Conservation (phyloP, 2,797 vertebrate genomes). For the Gephyroberyx darwinii region DNA sequence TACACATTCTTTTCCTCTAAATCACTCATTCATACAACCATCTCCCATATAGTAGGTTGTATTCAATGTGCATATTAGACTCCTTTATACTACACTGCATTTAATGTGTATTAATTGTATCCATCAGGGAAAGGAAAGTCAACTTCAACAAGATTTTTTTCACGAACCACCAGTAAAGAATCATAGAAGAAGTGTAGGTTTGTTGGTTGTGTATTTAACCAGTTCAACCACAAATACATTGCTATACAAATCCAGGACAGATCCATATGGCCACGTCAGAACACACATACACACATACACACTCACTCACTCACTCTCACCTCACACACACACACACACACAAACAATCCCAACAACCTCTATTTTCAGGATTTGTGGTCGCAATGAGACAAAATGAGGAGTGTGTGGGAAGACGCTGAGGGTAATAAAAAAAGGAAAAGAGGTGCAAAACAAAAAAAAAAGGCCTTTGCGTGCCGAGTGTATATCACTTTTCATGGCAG, state of each 20-base stretch:
- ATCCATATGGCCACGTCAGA: constrained; percentile 13
- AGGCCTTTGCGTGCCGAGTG: constrained; percentile 59
- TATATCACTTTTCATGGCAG: constrained; percentile 56
- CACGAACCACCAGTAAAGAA: neutral
- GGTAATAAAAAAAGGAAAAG: constrained; percentile 48
- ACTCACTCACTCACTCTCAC: neutral
- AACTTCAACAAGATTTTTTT: neutral
- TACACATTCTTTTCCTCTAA: neutral
- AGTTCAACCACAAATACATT: neutral
- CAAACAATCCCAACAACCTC: constrained; percentile 25
- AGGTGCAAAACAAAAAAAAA: constrained; percentile 31
- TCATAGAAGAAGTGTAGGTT: neutral
- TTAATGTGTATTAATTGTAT: neutral
- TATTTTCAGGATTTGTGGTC: constrained; percentile 31
- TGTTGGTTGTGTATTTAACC: neutral
- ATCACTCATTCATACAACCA: constrained; percentile 14
- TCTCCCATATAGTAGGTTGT: neutral
- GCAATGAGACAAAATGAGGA: constrained; percentile 30
- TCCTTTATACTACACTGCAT: neutral
- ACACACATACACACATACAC: neutral
- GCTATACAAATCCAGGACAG: neutral
- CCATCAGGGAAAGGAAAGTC: no score
- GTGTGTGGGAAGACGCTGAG: constrained; percentile 32
- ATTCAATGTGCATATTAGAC: neutral
- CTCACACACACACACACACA: constrained; percentile 8